Conservation (phyloP, 1,140 invertebrate genomes). For the Procambarus clarkii region DNA sequence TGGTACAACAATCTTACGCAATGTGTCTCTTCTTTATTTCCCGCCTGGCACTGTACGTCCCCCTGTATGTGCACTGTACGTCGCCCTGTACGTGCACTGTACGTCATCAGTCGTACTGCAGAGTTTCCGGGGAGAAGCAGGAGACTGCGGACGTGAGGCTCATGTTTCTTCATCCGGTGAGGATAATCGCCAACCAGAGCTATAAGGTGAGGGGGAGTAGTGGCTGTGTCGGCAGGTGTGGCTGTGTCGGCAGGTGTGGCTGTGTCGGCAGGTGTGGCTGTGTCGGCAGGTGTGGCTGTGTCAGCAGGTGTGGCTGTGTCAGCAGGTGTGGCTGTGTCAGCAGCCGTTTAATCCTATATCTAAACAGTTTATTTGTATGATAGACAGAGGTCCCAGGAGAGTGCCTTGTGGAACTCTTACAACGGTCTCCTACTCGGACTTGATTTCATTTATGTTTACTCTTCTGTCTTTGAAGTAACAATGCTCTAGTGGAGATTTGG, state of each 20-base stretch:
- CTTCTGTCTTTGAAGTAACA: too few species aligned
- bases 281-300: neutral
- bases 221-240: too few species aligned
- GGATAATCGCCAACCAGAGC: slow-evolving; percentile 69
- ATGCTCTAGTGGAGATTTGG: too few species aligned
- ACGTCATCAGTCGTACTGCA: slow-evolving; percentile 63
- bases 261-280: too few species aligned
- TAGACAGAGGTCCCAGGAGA: too few species aligned
- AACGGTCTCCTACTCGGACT: too few species aligned
- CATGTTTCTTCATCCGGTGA: slow-evolving; percentile 69
- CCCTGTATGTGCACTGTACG: neutral
- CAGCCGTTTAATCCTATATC: neutral
- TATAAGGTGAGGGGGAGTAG: slow-evolving; percentile 64
- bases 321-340: neutral
- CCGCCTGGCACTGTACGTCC: neutral
- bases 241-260: too few species aligned
- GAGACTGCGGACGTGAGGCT: slow-evolving; percentile 70
- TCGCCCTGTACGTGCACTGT: neutral
- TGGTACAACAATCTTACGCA: too few species aligned
- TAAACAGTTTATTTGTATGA: too few species aligned
- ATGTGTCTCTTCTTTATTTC: too few species aligned
- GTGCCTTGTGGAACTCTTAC: too few species aligned
- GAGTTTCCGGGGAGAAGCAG: slow-evolving; percentile 67
- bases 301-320: slow-evolving; percentile 1
- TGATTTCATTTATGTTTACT: too few species aligned